phyloP scores from a whole-genome alignment of 2,113 vertebrate species.

The Cyanocitta stelleri region DNA sequence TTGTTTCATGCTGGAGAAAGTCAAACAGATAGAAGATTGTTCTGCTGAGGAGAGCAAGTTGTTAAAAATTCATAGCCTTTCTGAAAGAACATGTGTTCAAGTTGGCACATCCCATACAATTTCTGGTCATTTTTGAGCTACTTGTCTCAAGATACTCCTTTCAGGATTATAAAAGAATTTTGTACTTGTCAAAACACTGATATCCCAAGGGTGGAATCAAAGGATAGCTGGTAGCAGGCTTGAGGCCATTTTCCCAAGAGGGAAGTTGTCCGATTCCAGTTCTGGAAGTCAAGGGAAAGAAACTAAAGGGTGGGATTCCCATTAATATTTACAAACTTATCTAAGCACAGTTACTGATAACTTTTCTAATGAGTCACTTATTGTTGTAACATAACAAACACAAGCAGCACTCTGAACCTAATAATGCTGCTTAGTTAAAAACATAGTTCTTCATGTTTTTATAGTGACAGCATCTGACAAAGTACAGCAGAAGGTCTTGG shows the following conservation, averaged over 20 bases:
- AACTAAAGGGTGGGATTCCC: not conserved
- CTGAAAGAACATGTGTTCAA: not conserved
- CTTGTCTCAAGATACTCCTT: not conserved
- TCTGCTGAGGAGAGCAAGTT: not conserved
- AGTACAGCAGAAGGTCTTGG: not conserved
- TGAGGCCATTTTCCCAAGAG: not conserved
- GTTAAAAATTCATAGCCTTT: not conserved
- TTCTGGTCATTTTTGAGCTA: not conserved
- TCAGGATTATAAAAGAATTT: not conserved
- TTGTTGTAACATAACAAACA: not conserved
- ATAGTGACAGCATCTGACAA: not conserved
- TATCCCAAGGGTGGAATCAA: not conserved
- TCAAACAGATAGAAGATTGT: not conserved
- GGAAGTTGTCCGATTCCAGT: not conserved
- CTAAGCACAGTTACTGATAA: not conserved
- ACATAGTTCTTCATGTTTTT: not conserved
- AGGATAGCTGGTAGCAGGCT: not conserved
- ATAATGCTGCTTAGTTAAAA: not conserved
- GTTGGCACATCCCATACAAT: not conserved
- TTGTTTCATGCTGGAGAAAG: not conserved
- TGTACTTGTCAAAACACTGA: not conserved
- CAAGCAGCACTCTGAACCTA: not conserved
- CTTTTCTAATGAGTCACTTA: not conserved
- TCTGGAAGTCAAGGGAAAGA: conserved; percentile 10
- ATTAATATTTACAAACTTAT: conserved; percentile 2